Conservation (phyloP, 2,797 vertebrate species). For the Fratercula arctica region DNA sequence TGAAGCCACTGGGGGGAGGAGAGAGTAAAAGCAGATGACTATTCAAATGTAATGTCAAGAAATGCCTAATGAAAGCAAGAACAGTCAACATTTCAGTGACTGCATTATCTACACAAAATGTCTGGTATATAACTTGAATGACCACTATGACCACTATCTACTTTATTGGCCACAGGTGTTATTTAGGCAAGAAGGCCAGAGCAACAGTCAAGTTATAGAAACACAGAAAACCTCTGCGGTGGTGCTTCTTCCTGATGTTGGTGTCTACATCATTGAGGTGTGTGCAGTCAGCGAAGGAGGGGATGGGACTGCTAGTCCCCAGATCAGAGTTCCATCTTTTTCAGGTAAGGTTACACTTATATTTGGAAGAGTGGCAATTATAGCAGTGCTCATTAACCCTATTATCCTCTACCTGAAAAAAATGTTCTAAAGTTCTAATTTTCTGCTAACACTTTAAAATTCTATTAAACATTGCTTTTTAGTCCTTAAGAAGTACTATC, state of each 20-base stretch:
- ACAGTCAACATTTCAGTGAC: neutral
- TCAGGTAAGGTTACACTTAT: constrained; percentile 79
- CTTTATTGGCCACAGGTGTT: constrained; percentile 81
- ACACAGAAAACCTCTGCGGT: constrained; percentile 92
- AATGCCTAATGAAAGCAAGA: neutral
- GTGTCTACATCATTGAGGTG: constrained; percentile 93
- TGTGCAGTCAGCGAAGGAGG: constrained; percentile 92
- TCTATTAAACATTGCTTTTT: neutral
- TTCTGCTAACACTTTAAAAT: neutral
- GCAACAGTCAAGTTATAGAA: constrained; percentile 90
- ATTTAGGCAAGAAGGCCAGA: constrained; percentile 91
- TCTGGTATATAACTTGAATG: neutral
- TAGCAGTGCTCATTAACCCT: neutral
- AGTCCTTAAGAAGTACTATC: neutral
- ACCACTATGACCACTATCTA: neutral
- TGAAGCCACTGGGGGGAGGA: neutral
- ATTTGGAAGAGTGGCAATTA: neutral
- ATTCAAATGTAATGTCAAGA: neutral
- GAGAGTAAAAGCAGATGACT: neutral
- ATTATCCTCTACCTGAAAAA: neutral
- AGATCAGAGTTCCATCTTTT: constrained; percentile 91
- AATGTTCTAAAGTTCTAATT: neutral
- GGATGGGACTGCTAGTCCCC: constrained; percentile 88
- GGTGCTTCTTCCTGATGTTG: constrained; percentile 89
- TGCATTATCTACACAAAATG: neutral